phyloP scores from a whole-genome alignment of 2,797 vertebrate species.

The Phyllotis vaccarum region DNA sequence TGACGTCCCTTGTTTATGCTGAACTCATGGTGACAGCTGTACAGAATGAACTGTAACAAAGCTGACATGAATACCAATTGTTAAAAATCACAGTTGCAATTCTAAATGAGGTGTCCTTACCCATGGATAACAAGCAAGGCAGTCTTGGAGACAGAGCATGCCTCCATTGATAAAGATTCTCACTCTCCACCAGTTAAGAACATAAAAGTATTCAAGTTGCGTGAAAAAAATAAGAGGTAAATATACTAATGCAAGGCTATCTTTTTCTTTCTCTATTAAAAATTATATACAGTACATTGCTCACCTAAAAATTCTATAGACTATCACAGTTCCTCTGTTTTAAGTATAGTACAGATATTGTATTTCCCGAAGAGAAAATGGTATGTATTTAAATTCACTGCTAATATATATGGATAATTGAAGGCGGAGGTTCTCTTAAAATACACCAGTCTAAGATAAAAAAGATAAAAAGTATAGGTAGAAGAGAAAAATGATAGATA shows the following conservation, averaged over 20 bases:
- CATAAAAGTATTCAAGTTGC: neutral
- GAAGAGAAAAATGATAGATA: too few relatives aligned
- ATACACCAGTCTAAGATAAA: too few relatives aligned
- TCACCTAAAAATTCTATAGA: neutral
- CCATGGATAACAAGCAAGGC: neutral
- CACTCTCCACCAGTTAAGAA: neutral
- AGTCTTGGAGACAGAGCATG: neutral
- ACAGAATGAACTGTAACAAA: neutral
- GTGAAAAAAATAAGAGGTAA: neutral
- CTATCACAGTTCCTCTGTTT: neutral
- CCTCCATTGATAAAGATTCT: neutral
- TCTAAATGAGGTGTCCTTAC: neutral
- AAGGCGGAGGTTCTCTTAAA: too few relatives aligned
- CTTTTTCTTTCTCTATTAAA: neutral
- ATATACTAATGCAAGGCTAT: neutral
- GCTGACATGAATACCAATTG: neutral
- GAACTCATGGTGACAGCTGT: neutral
- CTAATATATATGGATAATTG: neutral
- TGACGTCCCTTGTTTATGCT: neutral
- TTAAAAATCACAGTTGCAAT: neutral
- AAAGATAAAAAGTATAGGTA: too few relatives aligned
- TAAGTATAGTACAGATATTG: neutral
- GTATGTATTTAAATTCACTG: neutral
- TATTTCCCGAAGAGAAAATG: neutral
- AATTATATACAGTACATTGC: neutral